Evolutionary conservation across 2,113 vertebrate genomes (phyloP).

Genomic region (Picathartes gymnocephalus): DNA sequence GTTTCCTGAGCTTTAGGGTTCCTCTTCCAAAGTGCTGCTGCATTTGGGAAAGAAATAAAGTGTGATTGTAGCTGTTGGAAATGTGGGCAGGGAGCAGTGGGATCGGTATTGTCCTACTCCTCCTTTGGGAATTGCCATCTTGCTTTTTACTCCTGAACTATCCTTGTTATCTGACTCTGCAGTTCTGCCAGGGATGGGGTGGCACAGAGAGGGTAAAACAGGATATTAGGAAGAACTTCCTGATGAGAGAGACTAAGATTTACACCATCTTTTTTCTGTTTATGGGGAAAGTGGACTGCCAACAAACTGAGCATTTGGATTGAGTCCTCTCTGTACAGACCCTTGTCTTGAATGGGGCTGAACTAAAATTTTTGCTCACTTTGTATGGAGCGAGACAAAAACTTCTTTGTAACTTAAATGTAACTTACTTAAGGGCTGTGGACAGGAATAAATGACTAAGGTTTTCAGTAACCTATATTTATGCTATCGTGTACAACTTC

Average conservation of each 20-base stretch:
- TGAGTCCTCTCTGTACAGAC: neutral
- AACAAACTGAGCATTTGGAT: neutral
- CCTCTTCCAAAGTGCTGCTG: neutral
- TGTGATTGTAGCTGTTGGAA: neutral
- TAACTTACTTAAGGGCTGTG: neutral
- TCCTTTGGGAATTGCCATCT: neutral
- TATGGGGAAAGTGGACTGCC: neutral
- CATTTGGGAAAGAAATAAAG: neutral
- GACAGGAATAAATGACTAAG: neutral
- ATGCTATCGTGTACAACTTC: neutral
- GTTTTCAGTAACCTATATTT: neutral
- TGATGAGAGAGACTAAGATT: neutral
- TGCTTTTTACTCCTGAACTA: neutral
- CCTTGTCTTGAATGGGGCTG: neutral
- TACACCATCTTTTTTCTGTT: neutral
- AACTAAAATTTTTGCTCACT: neutral
- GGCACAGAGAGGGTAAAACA: neutral
- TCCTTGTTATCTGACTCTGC: neutral
- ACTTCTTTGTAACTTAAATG: neutral
- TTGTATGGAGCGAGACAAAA: neutral
- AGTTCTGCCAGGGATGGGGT: neutral
- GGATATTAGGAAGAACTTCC: neutral
- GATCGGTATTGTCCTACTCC: fast-evolving
- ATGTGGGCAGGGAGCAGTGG: neutral
- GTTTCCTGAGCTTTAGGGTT: neutral